Evolutionary conservation across 2,888 invertebrate genomes (phyloP), one percentile per base, ranked within the genome.

Genomic region (Lithophane socia): DNA sequence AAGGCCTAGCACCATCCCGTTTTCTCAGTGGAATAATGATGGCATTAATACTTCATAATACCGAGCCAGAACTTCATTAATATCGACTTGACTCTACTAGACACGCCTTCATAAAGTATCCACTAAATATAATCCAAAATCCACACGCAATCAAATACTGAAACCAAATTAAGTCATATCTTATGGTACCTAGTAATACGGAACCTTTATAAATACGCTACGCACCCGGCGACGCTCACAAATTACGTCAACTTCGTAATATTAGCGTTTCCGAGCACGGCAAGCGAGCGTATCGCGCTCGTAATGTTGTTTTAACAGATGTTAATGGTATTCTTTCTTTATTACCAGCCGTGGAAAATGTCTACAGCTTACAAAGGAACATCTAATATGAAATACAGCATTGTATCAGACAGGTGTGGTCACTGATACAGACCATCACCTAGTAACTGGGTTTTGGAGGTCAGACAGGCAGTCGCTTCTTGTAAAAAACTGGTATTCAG

Each of bases 271-370:
- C 85, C 81, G 85, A 86, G 88, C 86, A 58, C 58, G 78, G 83
- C 93, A 92, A 93, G 94, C 92, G 91, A 94, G 93, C 95, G 94
- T 94, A 92, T 90, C 93, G 91, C 81, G 81, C 44, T 84, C 88
- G 89, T 96, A 96, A 96, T 96, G 96, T 95, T 65, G 88, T 96
- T 96, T 96, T 96, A 96, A 96, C 95, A 92, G 93, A 94, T 94
- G 95, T 87, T 95, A 96, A 96, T 96, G 95, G 88, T 90, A 89
- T 92, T 92, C 92, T 92, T 91, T 90, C 90, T 90, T 89, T 86
- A 87, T 82, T 85, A 83, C 79, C 73, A 78, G 83, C 85, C 87
- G 85, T 87, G 87, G 89, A 88, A 89, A 92, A 92, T 68, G 74
- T 79, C 66, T 79, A 65, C 49, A 61, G 47, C 67, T 70, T 63